Evolutionary conservation across 2,113 vertebrate species (phyloP).

Genomic region (Nycticorax nycticorax): DNA sequence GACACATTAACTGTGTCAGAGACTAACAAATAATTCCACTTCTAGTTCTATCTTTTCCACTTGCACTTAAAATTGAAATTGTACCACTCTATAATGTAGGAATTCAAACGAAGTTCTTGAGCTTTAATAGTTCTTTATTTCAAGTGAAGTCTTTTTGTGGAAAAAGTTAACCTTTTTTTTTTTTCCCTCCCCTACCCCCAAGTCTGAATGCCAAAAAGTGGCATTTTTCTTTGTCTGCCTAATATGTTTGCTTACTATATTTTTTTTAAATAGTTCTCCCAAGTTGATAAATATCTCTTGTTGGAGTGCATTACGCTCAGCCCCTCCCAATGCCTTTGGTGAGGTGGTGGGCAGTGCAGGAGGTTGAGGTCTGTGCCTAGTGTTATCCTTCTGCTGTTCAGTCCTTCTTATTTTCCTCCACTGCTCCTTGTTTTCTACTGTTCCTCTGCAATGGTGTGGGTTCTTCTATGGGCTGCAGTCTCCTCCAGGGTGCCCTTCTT

Average conservation of each 20-base stretch:
- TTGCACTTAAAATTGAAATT: neutral
- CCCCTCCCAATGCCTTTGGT: neutral
- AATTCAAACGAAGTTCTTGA: neutral
- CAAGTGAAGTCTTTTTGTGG: neutral
- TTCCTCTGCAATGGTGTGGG: neutral
- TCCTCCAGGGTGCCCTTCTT: neutral
- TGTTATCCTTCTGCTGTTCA: neutral
- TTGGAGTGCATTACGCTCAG: neutral
- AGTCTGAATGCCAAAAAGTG: neutral
- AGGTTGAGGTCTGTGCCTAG: neutral
- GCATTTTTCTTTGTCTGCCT: neutral
- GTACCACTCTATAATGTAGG: neutral
- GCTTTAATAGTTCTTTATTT: neutral
- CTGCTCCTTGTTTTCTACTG: neutral
- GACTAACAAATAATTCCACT: neutral
- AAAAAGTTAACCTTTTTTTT: rapidly evolving
- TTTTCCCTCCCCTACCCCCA: neutral
- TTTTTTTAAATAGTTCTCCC: neutral
- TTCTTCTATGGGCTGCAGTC: neutral
- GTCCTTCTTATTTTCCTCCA: neutral
- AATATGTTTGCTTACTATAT: neutral
- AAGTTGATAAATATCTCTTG: neutral
- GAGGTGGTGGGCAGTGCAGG: neutral
- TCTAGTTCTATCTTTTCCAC: neutral
- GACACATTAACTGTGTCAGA: neutral